phyloP scores from a whole-genome alignment of 2,113 vertebrate genomes.

The Struthio camelus region DNA sequence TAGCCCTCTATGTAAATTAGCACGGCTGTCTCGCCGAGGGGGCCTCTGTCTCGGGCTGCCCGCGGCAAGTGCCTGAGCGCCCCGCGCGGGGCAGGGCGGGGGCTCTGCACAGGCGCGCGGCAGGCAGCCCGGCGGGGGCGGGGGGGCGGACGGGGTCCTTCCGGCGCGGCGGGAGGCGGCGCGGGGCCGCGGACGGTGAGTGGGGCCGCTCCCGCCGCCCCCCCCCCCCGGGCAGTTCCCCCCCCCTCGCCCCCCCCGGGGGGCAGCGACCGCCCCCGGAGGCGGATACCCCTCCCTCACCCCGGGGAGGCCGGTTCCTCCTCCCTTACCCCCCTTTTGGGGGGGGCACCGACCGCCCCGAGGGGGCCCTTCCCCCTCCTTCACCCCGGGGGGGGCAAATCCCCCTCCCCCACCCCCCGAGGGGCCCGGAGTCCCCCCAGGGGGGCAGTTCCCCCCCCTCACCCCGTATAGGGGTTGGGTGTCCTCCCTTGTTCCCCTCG shows the following conservation, averaged over 20 bases:
- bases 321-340: no score
- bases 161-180: background rate
- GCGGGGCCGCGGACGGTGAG: background rate
- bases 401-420: background rate
- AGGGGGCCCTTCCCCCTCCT: background rate
- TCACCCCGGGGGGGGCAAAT: background rate
- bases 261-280: background rate
- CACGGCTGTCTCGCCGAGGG: fast-evolving
- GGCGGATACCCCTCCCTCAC: background rate
- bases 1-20: fast-evolving
- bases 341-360: no score
- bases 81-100: background rate
- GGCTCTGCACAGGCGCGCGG: background rate
- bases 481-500: no score
- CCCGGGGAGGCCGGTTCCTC: background rate
- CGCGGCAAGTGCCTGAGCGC: background rate
- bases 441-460: background rate
- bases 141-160: background rate
- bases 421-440: background rate
- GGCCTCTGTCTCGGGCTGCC: background rate
- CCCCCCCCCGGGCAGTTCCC: background rate
- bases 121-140: background rate
- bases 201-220: no score
- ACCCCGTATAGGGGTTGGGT: background rate
- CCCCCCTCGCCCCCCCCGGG: background rate